phyloP scores from a whole-genome alignment of 2,888 invertebrate species.

The Ischnura elegans region DNA sequence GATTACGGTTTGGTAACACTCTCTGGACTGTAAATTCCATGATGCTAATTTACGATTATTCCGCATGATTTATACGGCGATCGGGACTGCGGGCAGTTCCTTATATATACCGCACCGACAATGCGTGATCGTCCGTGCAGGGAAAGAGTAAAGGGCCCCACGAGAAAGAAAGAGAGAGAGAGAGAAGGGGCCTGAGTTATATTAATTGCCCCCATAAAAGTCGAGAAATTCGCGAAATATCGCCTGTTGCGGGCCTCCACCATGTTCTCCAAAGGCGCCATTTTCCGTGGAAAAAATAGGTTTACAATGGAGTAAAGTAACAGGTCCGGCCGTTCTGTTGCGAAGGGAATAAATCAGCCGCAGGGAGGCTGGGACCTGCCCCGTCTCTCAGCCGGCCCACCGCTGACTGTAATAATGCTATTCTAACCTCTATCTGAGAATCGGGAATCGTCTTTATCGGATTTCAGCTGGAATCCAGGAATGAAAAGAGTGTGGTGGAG shows the following conservation, averaged over 20 bases:
- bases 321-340: not conserved
- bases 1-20: not conserved
- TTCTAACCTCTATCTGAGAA: conserved; percentile 12
- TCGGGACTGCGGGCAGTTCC: not conserved
- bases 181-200: conserved; percentile 24
- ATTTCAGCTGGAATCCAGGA: conserved; percentile 17
- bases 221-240: conserved; percentile 35
- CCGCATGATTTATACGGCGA: conserved; percentile 5
- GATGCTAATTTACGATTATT: conserved; percentile 34
- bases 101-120: not conserved
- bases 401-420: not conserved
- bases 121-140: conserved; percentile 10
- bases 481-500: not conserved
- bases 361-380: not conserved
- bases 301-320: conserved; percentile 31
- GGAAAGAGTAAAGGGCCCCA: too few relatives aligned
- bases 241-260: conserved; percentile 1
- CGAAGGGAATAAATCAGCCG: not conserved
- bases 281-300: conserved; percentile 17
- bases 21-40: conserved; percentile 26
- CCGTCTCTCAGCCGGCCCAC: not conserved
- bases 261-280: conserved; percentile 15
- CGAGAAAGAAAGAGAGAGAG: too few relatives aligned
- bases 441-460: conserved; percentile 31
- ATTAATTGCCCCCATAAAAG: conserved; percentile 38